Evolutionary conservation across 2,888 invertebrate genomes (phyloP).

Genomic region (Arenicola marina): DNA sequence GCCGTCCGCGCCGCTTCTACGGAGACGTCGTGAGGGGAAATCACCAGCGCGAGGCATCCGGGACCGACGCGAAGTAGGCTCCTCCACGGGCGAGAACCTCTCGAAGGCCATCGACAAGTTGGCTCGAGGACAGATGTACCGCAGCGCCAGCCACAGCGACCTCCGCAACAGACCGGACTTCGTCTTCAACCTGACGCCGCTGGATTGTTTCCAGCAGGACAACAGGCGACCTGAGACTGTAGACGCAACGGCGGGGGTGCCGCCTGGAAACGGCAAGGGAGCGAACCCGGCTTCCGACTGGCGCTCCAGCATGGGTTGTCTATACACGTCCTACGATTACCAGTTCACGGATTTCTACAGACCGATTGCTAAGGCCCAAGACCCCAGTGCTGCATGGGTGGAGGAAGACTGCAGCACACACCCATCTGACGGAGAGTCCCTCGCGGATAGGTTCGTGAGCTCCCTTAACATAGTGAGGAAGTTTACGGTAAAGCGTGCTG

Average conservation of each 20-base stretch:
- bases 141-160: slow-evolving; percentile 41
- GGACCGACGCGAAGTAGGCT: background rate
- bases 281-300: slow-evolving; percentile 23
- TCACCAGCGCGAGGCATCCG: background rate
- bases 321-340: slow-evolving; percentile 43
- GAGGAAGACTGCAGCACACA: too few relatives aligned
- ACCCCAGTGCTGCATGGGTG: too few relatives aligned
- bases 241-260: background rate
- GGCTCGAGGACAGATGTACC: slow-evolving; percentile 8
- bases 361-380: too few relatives aligned
- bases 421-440: too few relatives aligned
- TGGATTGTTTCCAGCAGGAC: background rate
- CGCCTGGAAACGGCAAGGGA: background rate
- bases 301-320: slow-evolving; percentile 40
- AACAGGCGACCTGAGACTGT: background rate
- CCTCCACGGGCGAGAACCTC: background rate
- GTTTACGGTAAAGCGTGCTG: too few relatives aligned
- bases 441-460: too few relatives aligned
- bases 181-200: slow-evolving; percentile 34
- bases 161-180: slow-evolving; percentile 50
- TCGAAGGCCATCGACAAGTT: background rate
- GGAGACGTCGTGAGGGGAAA: background rate
- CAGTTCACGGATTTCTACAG: slow-evolving; percentile 38
- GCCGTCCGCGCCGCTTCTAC: background rate
- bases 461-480: too few relatives aligned